Conservation (phyloP, 2,113 vertebrate species). For the Bettongia penicillata region DNA sequence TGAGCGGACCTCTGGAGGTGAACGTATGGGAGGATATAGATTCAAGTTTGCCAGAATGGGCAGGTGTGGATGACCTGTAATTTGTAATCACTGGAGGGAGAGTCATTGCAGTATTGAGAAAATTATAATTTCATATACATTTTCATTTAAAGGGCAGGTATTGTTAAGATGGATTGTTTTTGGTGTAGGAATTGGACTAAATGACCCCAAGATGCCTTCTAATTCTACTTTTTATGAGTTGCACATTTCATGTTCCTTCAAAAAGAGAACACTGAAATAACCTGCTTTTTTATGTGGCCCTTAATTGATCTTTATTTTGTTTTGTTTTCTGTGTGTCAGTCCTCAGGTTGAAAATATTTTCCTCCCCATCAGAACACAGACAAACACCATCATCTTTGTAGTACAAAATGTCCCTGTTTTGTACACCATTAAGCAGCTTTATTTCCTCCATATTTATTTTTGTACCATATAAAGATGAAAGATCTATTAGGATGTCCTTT, state of each 20-base stretch:
- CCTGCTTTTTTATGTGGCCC: not conserved
- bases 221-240: not conserved
- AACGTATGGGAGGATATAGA: not conserved
- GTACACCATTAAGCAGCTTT: not conserved
- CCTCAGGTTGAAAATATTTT: not conserved
- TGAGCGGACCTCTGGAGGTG: not conserved
- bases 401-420: not conserved
- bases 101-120: not conserved
- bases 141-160: not conserved
- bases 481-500: not conserved
- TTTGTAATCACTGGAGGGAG: not conserved
- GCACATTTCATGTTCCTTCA: not conserved
- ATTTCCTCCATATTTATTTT: constrained; percentile 4
- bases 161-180: not conserved
- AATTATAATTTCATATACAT: not conserved
- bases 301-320: not conserved
- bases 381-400: not conserved
- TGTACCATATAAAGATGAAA: constrained; percentile 27
- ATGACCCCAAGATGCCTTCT: not conserved
- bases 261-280: constrained; percentile 2
- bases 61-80: not conserved
- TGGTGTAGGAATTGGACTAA: not conserved
- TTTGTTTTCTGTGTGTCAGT: not conserved
- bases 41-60: not conserved
- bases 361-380: not conserved